Evolutionary conservation across 2,113 vertebrate species (phyloP).

Genomic region (Mormyrus iriodes): DNA sequence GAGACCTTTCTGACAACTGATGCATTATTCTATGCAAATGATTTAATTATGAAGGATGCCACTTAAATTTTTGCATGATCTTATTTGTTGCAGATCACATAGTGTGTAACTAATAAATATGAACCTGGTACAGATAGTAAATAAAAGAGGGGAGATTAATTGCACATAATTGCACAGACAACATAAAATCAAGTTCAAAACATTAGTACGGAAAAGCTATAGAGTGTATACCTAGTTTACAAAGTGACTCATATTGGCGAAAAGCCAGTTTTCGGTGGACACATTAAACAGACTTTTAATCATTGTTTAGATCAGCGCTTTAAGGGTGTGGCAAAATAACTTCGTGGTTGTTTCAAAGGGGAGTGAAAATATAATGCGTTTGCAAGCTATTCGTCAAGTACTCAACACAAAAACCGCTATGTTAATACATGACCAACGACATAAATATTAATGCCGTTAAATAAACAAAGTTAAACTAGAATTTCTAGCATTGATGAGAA

Average conservation of each 20-base stretch:
- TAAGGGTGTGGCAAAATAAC: slow-evolving; percentile 4
- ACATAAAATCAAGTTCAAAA: not conserved
- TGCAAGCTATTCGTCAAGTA: slow-evolving; percentile 2
- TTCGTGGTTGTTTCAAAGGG: not conserved
- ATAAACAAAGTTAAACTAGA: not conserved
- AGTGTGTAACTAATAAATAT: not conserved
- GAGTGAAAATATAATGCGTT: not conserved
- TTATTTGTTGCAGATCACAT: not conserved
- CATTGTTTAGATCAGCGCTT: not conserved
- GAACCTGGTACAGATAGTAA: not conserved
- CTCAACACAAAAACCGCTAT: not conserved
- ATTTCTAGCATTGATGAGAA: not conserved
- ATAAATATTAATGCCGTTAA: not conserved
- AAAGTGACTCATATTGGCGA: not conserved
- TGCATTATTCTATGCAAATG: not conserved
- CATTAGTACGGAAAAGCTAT: not conserved
- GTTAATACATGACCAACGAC: not conserved
- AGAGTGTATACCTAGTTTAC: not conserved
- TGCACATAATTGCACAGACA: not conserved
- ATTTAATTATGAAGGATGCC: not conserved
- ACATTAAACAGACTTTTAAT: not conserved
- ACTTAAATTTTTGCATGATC: not conserved
- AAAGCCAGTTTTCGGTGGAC: not conserved
- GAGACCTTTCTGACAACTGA: not conserved
- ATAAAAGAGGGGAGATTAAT: not conserved